These are phyloP conservation scores for Hirudinaria manillensis DNA, from an alignment of 2,888 invertebrate species.

Conservation along the genomic window DNA sequence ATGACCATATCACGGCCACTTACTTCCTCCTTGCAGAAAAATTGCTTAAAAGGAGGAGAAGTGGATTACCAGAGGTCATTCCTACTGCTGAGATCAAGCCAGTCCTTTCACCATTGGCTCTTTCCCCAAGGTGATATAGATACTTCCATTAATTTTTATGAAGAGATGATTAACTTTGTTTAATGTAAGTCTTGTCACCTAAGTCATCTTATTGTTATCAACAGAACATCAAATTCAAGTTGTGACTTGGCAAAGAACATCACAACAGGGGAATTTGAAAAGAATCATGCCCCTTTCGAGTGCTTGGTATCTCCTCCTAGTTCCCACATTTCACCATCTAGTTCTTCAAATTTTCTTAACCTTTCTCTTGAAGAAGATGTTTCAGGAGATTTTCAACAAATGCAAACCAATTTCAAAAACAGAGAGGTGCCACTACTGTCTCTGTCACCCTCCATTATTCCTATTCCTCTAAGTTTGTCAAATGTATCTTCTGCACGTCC, in stretches of 20 bases:
- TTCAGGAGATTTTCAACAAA: constrained; percentile 51
- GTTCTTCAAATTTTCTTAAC: constrained; percentile 11
- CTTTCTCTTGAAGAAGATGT: constrained; percentile 20
- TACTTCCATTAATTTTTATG: not conserved
- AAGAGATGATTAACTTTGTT: not conserved
- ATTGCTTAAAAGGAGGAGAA: constrained; percentile 60
- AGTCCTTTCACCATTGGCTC: constrained; percentile 52
- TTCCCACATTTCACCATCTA: constrained; percentile 41
- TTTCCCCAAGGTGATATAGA: constrained; percentile 55
- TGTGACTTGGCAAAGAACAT: constrained; percentile 7
- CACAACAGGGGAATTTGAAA: not conserved
- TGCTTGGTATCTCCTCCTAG: constrained; percentile 50
- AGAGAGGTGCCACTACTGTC: not conserved
- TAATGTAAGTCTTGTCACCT: not conserved
- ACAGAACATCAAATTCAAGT: constrained; percentile 5
- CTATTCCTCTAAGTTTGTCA: constrained; percentile 28
- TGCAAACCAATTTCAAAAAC: not conserved
- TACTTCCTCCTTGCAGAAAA: constrained; percentile 92
- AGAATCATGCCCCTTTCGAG: constrained; percentile 32
- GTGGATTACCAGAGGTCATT: not conserved
- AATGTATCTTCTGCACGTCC: constrained; percentile 47
- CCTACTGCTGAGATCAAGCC: constrained; percentile 57
- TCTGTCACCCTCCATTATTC: constrained; percentile 9
- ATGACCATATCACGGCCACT: constrained; percentile 96
- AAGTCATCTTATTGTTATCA: not conserved